These are phyloP conservation scores for Coregonus suidteri DNA, from an alignment of 2,797 vertebrate species.

Conservation along the genomic window DNA sequence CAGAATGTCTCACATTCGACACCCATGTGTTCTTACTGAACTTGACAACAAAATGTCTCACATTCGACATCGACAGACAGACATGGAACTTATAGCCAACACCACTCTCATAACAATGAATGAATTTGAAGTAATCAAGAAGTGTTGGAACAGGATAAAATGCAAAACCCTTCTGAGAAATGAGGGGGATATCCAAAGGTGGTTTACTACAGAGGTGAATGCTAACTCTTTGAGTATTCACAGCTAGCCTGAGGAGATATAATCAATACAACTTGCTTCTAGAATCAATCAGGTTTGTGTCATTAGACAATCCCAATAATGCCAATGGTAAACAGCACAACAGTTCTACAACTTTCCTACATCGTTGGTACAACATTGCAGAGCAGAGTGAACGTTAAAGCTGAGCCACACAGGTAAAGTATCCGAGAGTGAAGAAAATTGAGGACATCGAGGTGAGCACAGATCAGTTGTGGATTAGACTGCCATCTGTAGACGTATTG, in stretches of 20 bases:
- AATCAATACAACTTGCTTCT: slow-evolving; percentile 67
- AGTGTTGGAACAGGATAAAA: neutral
- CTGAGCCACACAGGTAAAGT: neutral
- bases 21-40: slow-evolving; percentile 11
- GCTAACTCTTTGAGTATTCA: slow-evolving; percentile 71
- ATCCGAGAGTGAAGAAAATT: slow-evolving; percentile 29
- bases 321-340: slow-evolving; percentile 64
- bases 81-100: neutral
- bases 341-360: slow-evolving; percentile 28
- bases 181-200: slow-evolving; percentile 21
- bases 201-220: slow-evolving; percentile 57
- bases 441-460: slow-evolving; percentile 55
- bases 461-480: slow-evolving; percentile 57
- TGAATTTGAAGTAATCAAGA: neutral
- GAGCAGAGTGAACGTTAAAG: slow-evolving; percentile 1
- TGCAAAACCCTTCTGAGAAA: neutral
- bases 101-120: neutral
- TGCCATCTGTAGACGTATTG: slow-evolving; percentile 61
- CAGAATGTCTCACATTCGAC: slow-evolving; percentile 31
- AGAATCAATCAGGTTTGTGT: slow-evolving; percentile 69
- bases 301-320: slow-evolving; percentile 66
- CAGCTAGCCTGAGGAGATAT: slow-evolving; percentile 58
- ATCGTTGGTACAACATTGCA: slow-evolving; percentile 48
- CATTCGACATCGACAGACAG: slow-evolving; percentile 16
- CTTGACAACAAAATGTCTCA: slow-evolving; percentile 33